Base-by-base conservation (phyloP, 2,888 invertebrate species). In the Sesamia inferens region DNA sequence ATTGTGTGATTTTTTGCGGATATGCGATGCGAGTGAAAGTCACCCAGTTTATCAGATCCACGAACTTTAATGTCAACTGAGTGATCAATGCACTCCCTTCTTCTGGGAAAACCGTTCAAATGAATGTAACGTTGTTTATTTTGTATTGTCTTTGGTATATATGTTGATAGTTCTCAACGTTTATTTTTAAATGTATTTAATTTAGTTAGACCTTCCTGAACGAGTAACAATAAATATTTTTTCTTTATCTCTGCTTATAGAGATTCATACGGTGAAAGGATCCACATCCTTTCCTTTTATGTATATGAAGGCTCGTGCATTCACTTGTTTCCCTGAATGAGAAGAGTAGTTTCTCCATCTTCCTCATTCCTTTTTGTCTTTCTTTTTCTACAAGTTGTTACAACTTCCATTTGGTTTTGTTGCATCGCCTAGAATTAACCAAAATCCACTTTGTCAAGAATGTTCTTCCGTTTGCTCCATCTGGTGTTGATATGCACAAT, bases 1-100 rank as follows among this genome's bases (percentile, higher is more conserved):
- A 82, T 68, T 73, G 73, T 81, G 73, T 71, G 78, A 55, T 58
- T 79, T 81, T 81, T 79, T 82, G 68, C 74, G 61, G 62, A 79
- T 71, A 54, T 71, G 58, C 69, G 61, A 48, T 71, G 65, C 67
- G 61, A 81, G 81, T 79, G 81, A 82, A 81, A 83, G 81, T 79
- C 3, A n/a, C 42, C 11, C 22, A 64, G 48, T 55, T 55, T 79
- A 81, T 81, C 79, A 55, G 81, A 81, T 81, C 79, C 83, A 81
- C 71, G 83, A 81, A 70, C 68, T 71, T 63, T 71, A 79, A 79
- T 79, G 79, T 74, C 83, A 81, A 81, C 70, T 63, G 57, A 61
- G 55, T 82, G 70, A 83, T 76, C 70, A 75, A 55, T 76, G 68
- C 44, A 68, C 44, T 44, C 31, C 44, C 31, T 62, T 62, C 62